Base-by-base conservation (phyloP, 2,113 vertebrate species). In the Chaenogobius annularis region DNA sequence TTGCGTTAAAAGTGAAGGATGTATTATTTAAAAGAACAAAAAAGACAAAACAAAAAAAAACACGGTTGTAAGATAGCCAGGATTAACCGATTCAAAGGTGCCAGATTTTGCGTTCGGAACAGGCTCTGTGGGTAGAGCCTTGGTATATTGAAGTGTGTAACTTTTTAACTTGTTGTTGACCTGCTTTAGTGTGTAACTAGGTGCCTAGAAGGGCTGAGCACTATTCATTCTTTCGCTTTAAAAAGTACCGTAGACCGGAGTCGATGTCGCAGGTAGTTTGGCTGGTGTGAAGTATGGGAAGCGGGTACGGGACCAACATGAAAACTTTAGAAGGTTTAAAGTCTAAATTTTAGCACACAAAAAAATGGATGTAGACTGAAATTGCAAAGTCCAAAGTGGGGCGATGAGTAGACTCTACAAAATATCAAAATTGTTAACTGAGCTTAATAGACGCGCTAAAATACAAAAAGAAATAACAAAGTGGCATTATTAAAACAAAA, bases 1-100 rank as follows among this genome's bases (percentile, higher is more conserved):
- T 79, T 79, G 82, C 86, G 81, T 79, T 87, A 82, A 91, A n/a
- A 63, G 83, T 79, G 83, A 91, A 89, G 86, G 91, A 85, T 93
- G 89, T 90, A 89, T 85, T 82, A 91, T 87, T 31, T 31, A 31
- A 31, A 4, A 31, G 4, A 31, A 31, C 85, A 31, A 31, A 31
- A 31, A 31, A 31, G 4, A 31, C 1, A 31, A 31, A 80, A 8
- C 10, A 52, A n/a, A 52, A 73, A 66, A 40, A 40, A 82, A 78
- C 74, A 68, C 70, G 77, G 72, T 85, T 92, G 88, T 89, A 89
- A 89, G 67, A 87, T 91, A 92, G 90, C 86, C 85, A 81, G 88
- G 86, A 89, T 85, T 80, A 93, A 93, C 91, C 91, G 92, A 94
- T 94, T 91, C 86, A 87, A 93, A 93, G 93, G 93, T 94, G 93